A percentile compares a stretch with the other conserved stretches of the same genome.
These are phyloP conservation scores for Sinocyclocheilus maitianheensis DNA, from an alignment of 2,113 vertebrate species.

Conservation along the genomic window DNA sequence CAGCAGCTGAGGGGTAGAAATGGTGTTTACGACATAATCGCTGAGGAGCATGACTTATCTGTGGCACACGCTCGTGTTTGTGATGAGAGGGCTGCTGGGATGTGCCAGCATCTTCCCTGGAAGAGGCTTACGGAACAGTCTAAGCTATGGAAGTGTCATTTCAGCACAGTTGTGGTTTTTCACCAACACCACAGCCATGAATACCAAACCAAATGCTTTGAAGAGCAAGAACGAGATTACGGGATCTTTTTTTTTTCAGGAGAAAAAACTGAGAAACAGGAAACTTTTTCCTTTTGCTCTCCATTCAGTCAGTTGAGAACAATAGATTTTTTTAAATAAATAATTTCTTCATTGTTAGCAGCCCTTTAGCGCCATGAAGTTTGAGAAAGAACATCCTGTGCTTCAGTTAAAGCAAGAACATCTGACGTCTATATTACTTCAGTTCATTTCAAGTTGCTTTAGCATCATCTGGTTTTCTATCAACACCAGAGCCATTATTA, in stretches of 20 bases:
- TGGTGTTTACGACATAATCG: constrained; percentile 64
- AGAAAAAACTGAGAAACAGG: neutral
- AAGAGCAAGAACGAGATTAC: neutral
- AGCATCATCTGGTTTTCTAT: neutral
- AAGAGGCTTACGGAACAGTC: constrained; percentile 61
- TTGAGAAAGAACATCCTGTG: neutral
- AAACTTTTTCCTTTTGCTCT: neutral
- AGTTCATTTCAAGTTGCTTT: neutral
- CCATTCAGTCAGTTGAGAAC: neutral
- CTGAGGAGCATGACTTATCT: constrained; percentile 67
- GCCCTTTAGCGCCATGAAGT: neutral
- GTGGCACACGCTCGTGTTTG: constrained; percentile 56
- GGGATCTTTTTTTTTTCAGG: neutral
- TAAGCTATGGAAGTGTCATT: constrained; percentile 64
- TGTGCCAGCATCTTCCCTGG: constrained; percentile 57
- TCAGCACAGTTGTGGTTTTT: constrained; percentile 56
- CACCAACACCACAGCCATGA: neutral
- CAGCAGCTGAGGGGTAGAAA: constrained; percentile 39
- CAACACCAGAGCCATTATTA: neutral
- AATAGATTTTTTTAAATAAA: neutral
- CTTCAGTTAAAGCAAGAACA: neutral
- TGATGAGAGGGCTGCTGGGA: constrained; percentile 58
- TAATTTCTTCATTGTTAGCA: neutral
- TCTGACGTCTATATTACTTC: neutral
- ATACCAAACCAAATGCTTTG: constrained; percentile 43